A percentile compares a stretch with the other conserved stretches of the same genome.
These are phyloP conservation scores for Pangasianodon gigas DNA, from an alignment of 2,113 vertebrate genomes.

Conservation along the genomic window DNA sequence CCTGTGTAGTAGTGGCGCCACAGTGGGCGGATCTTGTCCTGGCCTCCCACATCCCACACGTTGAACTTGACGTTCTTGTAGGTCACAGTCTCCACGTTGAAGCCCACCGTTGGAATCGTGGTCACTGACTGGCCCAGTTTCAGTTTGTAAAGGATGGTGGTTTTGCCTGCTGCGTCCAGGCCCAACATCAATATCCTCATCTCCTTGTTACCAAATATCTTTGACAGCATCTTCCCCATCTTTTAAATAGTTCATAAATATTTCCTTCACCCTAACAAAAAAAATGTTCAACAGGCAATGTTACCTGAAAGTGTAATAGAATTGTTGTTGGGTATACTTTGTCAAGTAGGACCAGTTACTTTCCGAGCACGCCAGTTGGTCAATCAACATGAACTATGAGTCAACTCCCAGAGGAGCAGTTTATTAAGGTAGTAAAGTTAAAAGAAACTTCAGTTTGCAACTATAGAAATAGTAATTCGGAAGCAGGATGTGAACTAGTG, in stretches of 20 bases:
- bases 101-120: slow-evolving; percentile 97
- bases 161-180: slow-evolving; percentile 96
- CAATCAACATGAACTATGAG: slow-evolving; percentile 35
- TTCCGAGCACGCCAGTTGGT: not conserved
- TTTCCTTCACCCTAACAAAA: slow-evolving; percentile 53
- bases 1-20: slow-evolving; percentile 99
- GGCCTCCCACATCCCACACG: slow-evolving; percentile 98
- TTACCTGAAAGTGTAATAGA: slow-evolving; percentile 14
- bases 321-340: slow-evolving; percentile 8
- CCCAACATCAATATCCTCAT: slow-evolving; percentile 99
- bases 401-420: slow-evolving; percentile 11
- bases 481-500: not conserved
- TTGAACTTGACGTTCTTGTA: slow-evolving; percentile 99
- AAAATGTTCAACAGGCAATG: slow-evolving; percentile 26
- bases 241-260: slow-evolving; percentile 79
- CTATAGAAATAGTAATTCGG: slow-evolving; percentile 15
- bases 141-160: slow-evolving; percentile 98
- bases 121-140: slow-evolving; percentile 99
- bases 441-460: not conserved
- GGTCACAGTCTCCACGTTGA: slow-evolving; percentile 99
- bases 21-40: slow-evolving; percentile 97
- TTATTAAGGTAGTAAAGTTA: not conserved
- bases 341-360: slow-evolving; percentile 6
- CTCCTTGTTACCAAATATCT: slow-evolving; percentile 99
- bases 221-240: slow-evolving; percentile 99